A percentile compares a stretch with the other conserved stretches of the same genome.
These are phyloP conservation scores for Camarhynchus parvulus DNA, from an alignment of 2,113 vertebrate genomes.

Conservation along the genomic window DNA sequence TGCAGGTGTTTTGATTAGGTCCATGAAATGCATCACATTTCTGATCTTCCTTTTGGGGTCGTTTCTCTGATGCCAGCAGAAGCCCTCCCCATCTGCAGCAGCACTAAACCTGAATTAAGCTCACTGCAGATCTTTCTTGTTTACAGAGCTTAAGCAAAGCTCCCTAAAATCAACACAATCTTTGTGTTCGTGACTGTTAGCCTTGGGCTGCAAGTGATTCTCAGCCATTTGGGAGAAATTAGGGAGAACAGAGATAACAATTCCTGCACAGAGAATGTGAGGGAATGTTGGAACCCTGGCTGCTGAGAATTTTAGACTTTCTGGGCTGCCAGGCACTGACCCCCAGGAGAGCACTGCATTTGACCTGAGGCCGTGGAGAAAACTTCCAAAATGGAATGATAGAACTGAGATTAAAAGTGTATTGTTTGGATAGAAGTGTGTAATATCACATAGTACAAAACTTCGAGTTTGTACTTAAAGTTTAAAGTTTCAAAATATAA, in stretches of 20 bases:
- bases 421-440: background rate
- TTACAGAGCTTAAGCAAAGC: background rate
- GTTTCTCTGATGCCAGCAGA: background rate
- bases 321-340: background rate
- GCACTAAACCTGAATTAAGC: background rate
- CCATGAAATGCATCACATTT: background rate
- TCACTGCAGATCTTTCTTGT: background rate
- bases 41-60: background rate
- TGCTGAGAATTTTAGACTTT: background rate
- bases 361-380: background rate
- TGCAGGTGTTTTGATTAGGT: conserved; percentile 19
- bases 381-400: background rate
- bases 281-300: background rate
- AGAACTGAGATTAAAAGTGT: background rate
- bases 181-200: background rate
- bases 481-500: background rate
- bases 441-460: background rate
- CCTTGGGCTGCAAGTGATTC: background rate
- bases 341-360: background rate
- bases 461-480: background rate
- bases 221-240: background rate
- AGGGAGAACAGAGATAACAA: background rate
- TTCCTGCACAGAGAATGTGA: background rate
- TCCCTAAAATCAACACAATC: background rate
- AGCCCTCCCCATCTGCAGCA: background rate